These are phyloP conservation scores for Parazoanthus atlanticus DNA, from an alignment of 92 coral and sea anemone genomes.

Conservation along the genomic window DNA sequence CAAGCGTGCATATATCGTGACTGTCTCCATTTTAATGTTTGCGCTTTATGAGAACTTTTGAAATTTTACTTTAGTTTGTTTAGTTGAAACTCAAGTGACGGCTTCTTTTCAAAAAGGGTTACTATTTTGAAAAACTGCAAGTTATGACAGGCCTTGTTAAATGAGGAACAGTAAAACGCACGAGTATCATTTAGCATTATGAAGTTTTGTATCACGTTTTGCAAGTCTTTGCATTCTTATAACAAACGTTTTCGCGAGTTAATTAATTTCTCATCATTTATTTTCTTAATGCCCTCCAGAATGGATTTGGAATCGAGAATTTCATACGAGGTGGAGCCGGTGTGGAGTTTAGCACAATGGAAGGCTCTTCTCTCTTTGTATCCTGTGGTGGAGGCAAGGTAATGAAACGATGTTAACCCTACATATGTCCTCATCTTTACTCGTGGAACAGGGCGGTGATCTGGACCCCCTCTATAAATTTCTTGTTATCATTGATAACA, in stretches of 20 bases:
- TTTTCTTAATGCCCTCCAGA: constrained; percentile 38
- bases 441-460: no score
- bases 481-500: no score
- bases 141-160: no score
- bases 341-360: constrained; percentile 71
- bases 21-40: no score
- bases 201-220: not conserved
- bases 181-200: not conserved
- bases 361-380: constrained; percentile 79
- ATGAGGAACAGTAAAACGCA: not conserved
- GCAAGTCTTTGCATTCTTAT: not conserved
- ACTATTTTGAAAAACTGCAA: no score
- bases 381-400: constrained; percentile 90
- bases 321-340: constrained; percentile 82
- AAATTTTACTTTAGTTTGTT: no score
- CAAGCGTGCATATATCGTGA: no score
- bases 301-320: constrained; percentile 61
- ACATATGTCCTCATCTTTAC: not conserved
- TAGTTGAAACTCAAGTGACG: no score
- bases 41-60: no score
- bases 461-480: no score
- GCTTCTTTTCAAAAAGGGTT: not conserved
- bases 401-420: not conserved
- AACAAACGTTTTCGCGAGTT: no score
- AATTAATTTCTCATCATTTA: no score